Percentiles rank a stretch among this genome's conserved stretches.
These are phyloP conservation scores for Myodes glareolus DNA, from an alignment of 2,113 vertebrate genomes.

Conservation along the genomic window DNA sequence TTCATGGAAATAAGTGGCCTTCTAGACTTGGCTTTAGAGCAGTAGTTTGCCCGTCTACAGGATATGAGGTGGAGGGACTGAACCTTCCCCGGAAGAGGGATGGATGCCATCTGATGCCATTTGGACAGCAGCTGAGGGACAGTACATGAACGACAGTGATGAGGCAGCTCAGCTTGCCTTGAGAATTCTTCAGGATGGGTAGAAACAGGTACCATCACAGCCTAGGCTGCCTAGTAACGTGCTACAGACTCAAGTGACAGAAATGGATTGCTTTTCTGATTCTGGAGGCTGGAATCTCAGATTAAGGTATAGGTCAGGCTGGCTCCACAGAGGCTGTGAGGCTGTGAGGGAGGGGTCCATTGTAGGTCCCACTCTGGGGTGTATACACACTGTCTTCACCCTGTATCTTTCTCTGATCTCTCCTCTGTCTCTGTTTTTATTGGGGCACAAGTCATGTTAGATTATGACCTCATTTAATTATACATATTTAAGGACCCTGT, in stretches of 20 bases:
- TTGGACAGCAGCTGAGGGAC: background rate
- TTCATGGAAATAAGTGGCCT: background rate
- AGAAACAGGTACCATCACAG: background rate
- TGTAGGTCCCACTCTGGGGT: background rate
- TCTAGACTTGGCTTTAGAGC: background rate
- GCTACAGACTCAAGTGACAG: too few species aligned
- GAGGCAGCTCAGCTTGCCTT: background rate
- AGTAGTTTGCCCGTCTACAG: background rate
- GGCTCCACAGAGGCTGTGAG: background rate
- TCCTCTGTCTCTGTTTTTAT: background rate
- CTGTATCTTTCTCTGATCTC: background rate
- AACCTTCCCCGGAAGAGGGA: background rate
- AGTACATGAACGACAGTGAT: background rate
- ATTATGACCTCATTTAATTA: background rate
- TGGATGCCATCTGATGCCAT: too few species aligned
- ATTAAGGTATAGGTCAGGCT: background rate
- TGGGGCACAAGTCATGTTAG: background rate
- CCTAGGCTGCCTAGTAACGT: background rate
- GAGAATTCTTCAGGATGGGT: background rate
- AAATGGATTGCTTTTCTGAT: background rate
- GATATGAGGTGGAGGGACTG: background rate
- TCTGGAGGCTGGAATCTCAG: background rate
- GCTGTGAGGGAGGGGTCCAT: background rate
- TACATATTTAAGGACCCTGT: slow-evolving; percentile 11
- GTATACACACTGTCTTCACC: background rate